phyloP scores from a whole-genome alignment of 1,140 invertebrate species.

The Drosophila paulistorum region DNA sequence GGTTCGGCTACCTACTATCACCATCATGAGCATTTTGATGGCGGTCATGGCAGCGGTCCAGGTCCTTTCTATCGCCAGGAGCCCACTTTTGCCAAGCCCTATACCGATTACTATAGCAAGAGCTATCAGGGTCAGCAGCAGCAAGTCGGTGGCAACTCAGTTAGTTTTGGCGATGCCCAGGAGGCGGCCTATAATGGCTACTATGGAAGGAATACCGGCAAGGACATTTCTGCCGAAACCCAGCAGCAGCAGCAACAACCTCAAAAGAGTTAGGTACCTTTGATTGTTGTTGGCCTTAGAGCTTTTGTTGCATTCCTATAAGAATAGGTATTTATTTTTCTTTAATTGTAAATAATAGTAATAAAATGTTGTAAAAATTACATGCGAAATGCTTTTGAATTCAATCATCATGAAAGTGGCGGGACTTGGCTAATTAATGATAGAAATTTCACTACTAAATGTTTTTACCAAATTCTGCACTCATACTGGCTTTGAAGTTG shows the following conservation, averaged over 20 bases:
- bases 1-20: slow-evolving; percentile 85
- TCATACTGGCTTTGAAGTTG: slow-evolving; percentile 55
- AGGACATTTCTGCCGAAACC: slow-evolving; percentile 71
- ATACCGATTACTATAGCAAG: slow-evolving; percentile 83
- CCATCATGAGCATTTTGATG: slow-evolving; percentile 83
- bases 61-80: slow-evolving; percentile 73
- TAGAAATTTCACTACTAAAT: slow-evolving; percentile 68
- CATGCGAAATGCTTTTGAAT: not conserved
- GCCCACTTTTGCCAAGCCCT: slow-evolving; percentile 80
- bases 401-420: not conserved
- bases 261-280: slow-evolving; percentile 51
- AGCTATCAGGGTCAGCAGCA: slow-evolving; percentile 60
- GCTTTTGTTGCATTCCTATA: slow-evolving; percentile 67
- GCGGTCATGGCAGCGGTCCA: slow-evolving; percentile 46
- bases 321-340: slow-evolving; percentile 68
- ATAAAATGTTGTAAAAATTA: slow-evolving; percentile 43
- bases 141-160: slow-evolving; percentile 81
- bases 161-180: slow-evolving; percentile 87
- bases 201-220: slow-evolving; percentile 82
- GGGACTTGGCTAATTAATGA: slow-evolving; percentile 59
- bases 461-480: slow-evolving; percentile 61
- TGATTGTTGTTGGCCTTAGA: slow-evolving; percentile 2
- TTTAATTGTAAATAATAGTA: slow-evolving; percentile 70
- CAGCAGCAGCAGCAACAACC: slow-evolving; percentile 50
- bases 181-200: slow-evolving; percentile 89